phyloP scores from a whole-genome alignment of 1,140 invertebrate genomes.

The Diuraphis noxia region DNA sequence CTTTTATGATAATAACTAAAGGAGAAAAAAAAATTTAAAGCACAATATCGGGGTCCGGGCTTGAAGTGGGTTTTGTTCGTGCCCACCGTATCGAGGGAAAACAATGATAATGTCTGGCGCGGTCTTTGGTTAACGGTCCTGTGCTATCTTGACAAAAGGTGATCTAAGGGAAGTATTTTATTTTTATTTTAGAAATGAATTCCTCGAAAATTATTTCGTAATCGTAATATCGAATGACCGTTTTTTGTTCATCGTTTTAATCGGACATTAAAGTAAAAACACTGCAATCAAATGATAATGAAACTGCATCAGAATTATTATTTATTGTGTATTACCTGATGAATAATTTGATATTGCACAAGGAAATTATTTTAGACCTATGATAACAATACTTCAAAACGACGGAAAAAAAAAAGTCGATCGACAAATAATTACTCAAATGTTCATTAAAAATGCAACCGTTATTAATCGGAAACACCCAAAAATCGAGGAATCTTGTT shows the following conservation, averaged over 20 bases:
- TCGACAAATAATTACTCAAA: no score
- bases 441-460: background rate
- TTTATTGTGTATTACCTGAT: background rate
- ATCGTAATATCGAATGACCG: background rate
- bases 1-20: slow-evolving; percentile 33
- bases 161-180: background rate
- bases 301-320: background rate
- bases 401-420: background rate
- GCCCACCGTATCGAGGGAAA: slow-evolving; percentile 1
- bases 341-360: background rate
- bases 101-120: background rate
- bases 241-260: background rate
- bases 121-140: background rate
- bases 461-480: background rate
- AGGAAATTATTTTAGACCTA: background rate
- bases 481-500: background rate
- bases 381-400: background rate
- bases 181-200: background rate
- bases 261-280: background rate
- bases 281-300: background rate
- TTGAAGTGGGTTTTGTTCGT: background rate
- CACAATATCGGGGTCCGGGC: background rate
- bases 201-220: background rate
- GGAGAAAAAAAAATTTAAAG: background rate
- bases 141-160: background rate